Evolutionary conservation across 1,140 invertebrate species (phyloP).

Genomic region (Zaprionus nigranus): DNA sequence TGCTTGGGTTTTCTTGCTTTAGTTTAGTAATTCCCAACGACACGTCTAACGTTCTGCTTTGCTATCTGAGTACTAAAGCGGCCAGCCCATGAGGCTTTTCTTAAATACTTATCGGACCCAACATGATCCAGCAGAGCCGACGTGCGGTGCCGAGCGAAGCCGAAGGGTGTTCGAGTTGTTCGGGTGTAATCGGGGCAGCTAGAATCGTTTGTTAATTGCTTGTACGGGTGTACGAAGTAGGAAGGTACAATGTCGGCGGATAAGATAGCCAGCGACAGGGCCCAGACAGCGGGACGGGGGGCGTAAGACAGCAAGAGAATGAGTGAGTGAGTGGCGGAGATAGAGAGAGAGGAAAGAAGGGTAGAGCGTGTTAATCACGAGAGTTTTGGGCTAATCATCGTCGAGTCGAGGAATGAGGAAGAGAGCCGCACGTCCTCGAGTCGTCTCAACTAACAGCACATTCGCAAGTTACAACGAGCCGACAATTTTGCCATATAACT

Average conservation of each 20-base stretch:
- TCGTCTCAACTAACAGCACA: not conserved
- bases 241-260: constrained; percentile 70
- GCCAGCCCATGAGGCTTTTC: constrained; percentile 42
- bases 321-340: no score
- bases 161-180: not conserved
- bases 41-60: constrained; percentile 71
- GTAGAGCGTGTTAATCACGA: constrained; percentile 27
- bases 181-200: constrained; percentile 26
- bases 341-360: not conserved
- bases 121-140: constrained; percentile 1
- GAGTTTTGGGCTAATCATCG: constrained; percentile 29
- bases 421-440: constrained; percentile 14
- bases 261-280: constrained; percentile 54
- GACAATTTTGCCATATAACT: constrained; percentile 16
- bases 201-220: constrained; percentile 82
- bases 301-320: not conserved
- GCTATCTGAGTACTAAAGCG: constrained; percentile 67
- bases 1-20: not conserved
- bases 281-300: not conserved
- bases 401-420: constrained; percentile 25
- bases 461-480: constrained; percentile 12
- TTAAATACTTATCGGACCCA: constrained; percentile 61
- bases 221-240: constrained; percentile 74
- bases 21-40: constrained; percentile 6
- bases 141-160: not conserved